Evolutionary conservation across 2,888 invertebrate species (phyloP).

Genomic region (Pyrochroa serraticornis): DNA sequence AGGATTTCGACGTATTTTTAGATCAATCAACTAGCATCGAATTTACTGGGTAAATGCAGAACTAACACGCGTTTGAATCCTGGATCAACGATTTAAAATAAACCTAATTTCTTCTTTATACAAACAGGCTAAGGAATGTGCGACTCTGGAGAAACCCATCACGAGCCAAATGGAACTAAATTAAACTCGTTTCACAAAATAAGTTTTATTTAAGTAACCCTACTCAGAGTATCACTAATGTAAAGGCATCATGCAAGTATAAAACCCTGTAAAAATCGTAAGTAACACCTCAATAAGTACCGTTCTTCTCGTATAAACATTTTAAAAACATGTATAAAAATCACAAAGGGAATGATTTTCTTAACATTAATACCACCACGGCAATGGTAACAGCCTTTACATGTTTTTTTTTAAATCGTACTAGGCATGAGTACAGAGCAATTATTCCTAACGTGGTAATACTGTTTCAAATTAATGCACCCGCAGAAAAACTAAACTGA

Average conservation of each 20-base stretch:
- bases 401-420: background rate
- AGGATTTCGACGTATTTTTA: no score
- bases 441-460: background rate
- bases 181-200: no score
- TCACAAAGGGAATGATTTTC: constrained; percentile 4
- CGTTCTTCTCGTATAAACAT: background rate
- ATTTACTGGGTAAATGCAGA: no score
- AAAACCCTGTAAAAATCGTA: background rate
- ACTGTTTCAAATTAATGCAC: background rate
- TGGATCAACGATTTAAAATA: no score
- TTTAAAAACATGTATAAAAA: background rate
- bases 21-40: no score
- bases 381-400: background rate
- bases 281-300: background rate
- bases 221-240: no score
- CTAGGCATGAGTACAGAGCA: background rate
- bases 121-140: no score
- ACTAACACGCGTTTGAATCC: no score
- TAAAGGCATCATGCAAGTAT: background rate
- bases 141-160: no score
- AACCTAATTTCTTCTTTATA: no score
- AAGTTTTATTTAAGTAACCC: no score
- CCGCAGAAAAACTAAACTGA: background rate
- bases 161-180: no score
- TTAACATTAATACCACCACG: background rate